phyloP scores from a whole-genome alignment of 2,113 vertebrate genomes.

The Hyperoodon ampullatus region DNA sequence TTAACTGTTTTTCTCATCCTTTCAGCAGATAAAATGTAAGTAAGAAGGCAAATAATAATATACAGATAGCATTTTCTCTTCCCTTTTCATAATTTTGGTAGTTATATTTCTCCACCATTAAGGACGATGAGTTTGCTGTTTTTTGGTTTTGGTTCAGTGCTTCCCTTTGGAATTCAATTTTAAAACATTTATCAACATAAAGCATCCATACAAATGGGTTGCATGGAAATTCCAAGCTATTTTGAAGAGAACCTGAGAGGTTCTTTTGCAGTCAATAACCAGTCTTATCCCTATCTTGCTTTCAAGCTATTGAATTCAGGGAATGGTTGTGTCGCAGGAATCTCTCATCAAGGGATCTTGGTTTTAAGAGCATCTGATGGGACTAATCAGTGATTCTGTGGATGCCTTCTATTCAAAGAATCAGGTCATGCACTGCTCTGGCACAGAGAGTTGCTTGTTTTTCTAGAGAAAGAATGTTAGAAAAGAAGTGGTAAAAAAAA shows the following conservation, averaged over 20 bases:
- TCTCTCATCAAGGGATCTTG: background rate
- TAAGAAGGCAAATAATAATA: background rate
- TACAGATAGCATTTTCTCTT: background rate
- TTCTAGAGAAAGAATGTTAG: background rate
- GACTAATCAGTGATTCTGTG: background rate
- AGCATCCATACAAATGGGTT: constrained; percentile 51
- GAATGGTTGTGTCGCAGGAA: background rate
- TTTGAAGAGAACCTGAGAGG: constrained; percentile 3
- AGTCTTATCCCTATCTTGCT: background rate
- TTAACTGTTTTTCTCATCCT: background rate
- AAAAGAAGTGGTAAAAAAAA: background rate
- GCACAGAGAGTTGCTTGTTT: background rate
- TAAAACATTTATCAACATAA: background rate
- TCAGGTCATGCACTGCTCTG: background rate
- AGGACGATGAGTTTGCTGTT: background rate
- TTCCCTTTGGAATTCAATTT: background rate
- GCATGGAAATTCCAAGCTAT: constrained; percentile 64
- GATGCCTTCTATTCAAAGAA: background rate
- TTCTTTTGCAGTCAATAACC: background rate
- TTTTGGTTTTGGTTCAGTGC: background rate
- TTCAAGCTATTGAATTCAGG: background rate
- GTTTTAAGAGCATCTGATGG: background rate
- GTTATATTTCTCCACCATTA: background rate
- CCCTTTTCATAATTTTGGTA: background rate
- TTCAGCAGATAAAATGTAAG: background rate